Base-by-base conservation (phyloP, 2,888 invertebrate species). In the Leucophora obtusa region DNA sequence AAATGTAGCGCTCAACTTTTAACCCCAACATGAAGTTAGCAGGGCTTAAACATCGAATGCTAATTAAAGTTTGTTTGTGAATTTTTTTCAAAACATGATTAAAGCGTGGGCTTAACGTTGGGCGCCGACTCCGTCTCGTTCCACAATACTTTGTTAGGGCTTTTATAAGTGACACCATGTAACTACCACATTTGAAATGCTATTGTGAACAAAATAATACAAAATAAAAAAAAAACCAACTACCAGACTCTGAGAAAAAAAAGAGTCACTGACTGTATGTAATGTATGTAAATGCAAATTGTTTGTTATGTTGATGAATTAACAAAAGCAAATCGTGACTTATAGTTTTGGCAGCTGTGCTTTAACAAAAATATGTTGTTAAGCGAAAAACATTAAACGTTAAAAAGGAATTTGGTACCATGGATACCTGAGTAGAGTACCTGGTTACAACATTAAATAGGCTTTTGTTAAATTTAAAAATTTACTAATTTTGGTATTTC, bases 251-350 rank as follows among this genome's bases (percentile, higher is more conserved):
- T 14, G 38, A 18, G 35, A 54, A 60, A 62, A 68, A 60, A 62
- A 68, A 68, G 51, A 77, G 71, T 53, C 21, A 35, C 62, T 35
- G 38, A 51, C 43, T 47, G 43, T 47, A n/a, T 47, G 43, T 3
- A n/a, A 51, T 33, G 72, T 68, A 60, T 72, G 76, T 70, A 76
- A 82, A 82, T 83, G 83, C 80, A 83, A 83, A 83, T 82, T 82
- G 80, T 83, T 83, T 77, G 80, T 74, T 83, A 74, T 76, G 80
- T 81, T 81, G 83, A 83, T 83, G 83, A 83, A 83, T 83, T 83
- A 83, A 83, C 80, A 83, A 83, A 83, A 79, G 83, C 83, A 83
- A 83, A 83, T 83, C 83, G 83, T 83, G 83, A 83, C 83, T 83
- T 83, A 83, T 82, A 76, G 80, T 82, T 80, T 82, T 79, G 83